Percentiles rank a stretch among this genome's conserved stretches.
These are phyloP conservation scores for Eulemur mongoz DNA, from an alignment of 2,797 vertebrate genomes.

Conservation along the genomic window DNA sequence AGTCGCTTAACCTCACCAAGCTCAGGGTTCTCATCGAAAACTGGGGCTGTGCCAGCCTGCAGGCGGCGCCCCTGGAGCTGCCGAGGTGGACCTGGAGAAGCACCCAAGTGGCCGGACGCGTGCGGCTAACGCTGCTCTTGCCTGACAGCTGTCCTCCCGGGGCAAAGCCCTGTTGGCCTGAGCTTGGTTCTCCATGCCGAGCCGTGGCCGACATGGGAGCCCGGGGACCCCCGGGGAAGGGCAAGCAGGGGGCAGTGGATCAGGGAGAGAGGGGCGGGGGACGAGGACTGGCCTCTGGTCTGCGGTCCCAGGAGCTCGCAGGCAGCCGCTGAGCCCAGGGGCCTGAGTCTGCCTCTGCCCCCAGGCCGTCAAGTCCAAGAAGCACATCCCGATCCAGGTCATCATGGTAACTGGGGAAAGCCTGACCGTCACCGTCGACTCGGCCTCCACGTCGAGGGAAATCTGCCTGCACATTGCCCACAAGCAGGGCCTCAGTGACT, in stretches of 20 bases:
- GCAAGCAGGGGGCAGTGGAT: accelerated
- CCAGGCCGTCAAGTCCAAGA: conserved; percentile 95
- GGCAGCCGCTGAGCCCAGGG: neutral
- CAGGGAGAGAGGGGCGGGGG: no score
- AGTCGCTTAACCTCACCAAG: neutral
- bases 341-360: neutral
- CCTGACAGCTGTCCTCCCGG: accelerated
- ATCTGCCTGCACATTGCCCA: conserved; percentile 90
- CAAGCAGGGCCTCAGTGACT: conserved; percentile 90
- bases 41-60: neutral
- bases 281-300: accelerated
- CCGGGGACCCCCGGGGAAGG: accelerated
- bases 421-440: conserved; percentile 91
- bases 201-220: no score
- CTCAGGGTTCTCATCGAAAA: neutral
- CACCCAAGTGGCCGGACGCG: accelerated
- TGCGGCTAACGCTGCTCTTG: accelerated
- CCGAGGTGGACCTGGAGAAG: neutral
- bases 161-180: neutral
- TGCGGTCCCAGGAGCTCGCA: neutral
- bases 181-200: accelerated
- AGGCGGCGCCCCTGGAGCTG: neutral
- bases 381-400: conserved; percentile 90
- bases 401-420: conserved; percentile 90
- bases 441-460: conserved; percentile 93